These are phyloP conservation scores for Hexactinellida sp. DNA, from an alignment of 37 sponge, comb jelly and placozoan species.

Conservation along the genomic window DNA sequence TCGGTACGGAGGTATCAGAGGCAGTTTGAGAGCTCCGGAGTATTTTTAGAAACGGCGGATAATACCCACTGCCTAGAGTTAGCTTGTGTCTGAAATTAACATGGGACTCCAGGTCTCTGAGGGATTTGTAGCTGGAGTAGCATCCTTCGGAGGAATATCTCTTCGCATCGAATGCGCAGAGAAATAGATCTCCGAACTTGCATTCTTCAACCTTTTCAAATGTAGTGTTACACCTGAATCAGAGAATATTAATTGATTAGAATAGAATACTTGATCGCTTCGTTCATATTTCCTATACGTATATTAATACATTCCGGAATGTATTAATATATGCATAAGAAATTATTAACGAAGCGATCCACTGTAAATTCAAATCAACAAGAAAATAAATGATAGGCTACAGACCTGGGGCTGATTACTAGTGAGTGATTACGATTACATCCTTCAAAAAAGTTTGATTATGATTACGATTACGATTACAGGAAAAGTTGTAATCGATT, in stretches of 20 bases:
- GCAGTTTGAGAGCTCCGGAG: background rate
- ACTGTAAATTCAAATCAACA: too few species aligned
- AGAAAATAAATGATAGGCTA: too few species aligned
- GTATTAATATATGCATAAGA: too few species aligned
- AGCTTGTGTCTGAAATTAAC: slow-evolving; percentile 2
- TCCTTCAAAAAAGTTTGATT: too few species aligned
- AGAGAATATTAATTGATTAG: background rate
- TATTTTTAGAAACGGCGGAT: background rate
- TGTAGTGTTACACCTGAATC: slow-evolving; percentile 12
- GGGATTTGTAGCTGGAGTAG: slow-evolving; percentile 3
- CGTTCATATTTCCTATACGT: background rate
- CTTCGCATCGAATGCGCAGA: slow-evolving; percentile 3
- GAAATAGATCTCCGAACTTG: slow-evolving; percentile 6
- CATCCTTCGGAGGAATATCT: slow-evolving; percentile 15
- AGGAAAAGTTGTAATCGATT: too few species aligned
- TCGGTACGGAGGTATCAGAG: background rate
- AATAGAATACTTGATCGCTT: background rate
- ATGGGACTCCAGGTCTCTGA: slow-evolving; percentile 11
- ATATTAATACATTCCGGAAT: background rate
- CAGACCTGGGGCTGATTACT: too few species aligned
- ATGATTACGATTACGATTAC: too few species aligned
- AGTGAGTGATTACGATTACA: too few species aligned
- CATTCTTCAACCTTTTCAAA: slow-evolving; percentile 9
- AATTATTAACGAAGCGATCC: too few species aligned
- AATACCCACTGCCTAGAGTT: background rate